Base-by-base conservation (phyloP, 1,140 invertebrate genomes). In the Heliothis virescens region DNA sequence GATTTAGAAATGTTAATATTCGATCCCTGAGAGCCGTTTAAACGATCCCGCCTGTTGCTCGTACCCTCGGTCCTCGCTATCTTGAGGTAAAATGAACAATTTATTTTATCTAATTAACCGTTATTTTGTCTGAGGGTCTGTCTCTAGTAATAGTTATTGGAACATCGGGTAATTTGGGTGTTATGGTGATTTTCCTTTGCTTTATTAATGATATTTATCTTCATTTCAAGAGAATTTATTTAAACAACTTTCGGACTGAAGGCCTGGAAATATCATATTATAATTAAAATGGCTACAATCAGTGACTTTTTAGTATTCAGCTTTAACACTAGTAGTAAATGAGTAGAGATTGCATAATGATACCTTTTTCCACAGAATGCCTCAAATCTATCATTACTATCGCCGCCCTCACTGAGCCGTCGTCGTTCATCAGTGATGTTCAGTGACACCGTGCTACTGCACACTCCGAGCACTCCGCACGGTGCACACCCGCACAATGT, bases 381-480 rank as follows among this genome's bases (percentile, higher is more conserved):
- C 34, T 95, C 95, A 18, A 95, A 95, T 41, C 90, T 95, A 7
- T 95, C 95, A 78, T 91, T 96, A 63, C 90, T 97, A 75, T 95
- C 96, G 15, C 97, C 97, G 74, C 96, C 96, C 50, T 96, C 96
- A 41, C 95, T 96, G 62, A 94, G 95, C 48, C 94, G 96, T 65
- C 95, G 98, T 29, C 95, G 97, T 52, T 98, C 97, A 47, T 98
- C 97, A 79, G 97, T 98, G 34, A 98, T 98, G 97, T 98, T 98
- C 93, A 98, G 97, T 86, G 97, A 98, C 86, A 97, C 98, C 11
- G 96, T 98, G 47, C 93, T 98, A 41, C 95, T 97, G 34, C 97
- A 98, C 87, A 91, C 95, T n/a, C 95, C 95, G 1, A 95, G 92
- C 62, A 86, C 95, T 2, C 94, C 90, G 2, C 90, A 95, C 88